phyloP scores from a whole-genome alignment of 2,797 vertebrate species.

The Meda fulgida region DNA sequence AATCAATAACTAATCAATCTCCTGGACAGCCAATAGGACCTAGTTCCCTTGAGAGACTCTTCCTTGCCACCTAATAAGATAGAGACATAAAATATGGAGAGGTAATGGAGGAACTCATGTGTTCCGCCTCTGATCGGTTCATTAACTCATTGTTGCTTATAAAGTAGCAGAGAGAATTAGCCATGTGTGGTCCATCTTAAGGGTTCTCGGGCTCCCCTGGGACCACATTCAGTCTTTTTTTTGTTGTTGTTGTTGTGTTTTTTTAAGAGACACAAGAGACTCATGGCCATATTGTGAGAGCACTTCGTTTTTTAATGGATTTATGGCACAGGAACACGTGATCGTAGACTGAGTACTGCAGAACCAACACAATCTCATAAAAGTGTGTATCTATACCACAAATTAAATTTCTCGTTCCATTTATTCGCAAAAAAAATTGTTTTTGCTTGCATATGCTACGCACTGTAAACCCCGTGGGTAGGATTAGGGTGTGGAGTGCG shows the following conservation, averaged over 20 bases:
- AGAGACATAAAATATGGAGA: constrained; percentile 61
- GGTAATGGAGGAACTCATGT: constrained; percentile 55
- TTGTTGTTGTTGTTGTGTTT: accelerated
- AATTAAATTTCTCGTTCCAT: no score
- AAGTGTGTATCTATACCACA: no score
- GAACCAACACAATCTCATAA: no score
- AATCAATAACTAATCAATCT: constrained; percentile 77
- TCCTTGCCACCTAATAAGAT: constrained; percentile 65
- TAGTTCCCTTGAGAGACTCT: constrained; percentile 54
- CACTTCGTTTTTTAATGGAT: background rate
- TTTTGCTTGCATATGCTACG: no score
- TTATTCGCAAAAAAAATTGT: no score
- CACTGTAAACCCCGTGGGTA: no score
- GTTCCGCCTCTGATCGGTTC: constrained; percentile 58
- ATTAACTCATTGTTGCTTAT: constrained; percentile 64
- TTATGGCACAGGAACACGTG: background rate
- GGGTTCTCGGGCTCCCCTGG: background rate
- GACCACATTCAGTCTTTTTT: constrained; percentile 24
- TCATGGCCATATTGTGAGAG: background rate
- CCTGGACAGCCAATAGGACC: constrained; percentile 59
- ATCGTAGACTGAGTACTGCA: background rate
- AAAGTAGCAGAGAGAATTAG: constrained; percentile 63
- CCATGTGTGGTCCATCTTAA: constrained; percentile 45
- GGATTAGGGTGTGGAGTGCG: no score
- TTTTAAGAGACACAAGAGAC: constrained; percentile 3